A percentile compares a stretch with the other conserved stretches of the same genome.
These are phyloP conservation scores for Halocynthia aurantium DNA, from an alignment of 23 tunicate species.

Conservation along the genomic window DNA sequence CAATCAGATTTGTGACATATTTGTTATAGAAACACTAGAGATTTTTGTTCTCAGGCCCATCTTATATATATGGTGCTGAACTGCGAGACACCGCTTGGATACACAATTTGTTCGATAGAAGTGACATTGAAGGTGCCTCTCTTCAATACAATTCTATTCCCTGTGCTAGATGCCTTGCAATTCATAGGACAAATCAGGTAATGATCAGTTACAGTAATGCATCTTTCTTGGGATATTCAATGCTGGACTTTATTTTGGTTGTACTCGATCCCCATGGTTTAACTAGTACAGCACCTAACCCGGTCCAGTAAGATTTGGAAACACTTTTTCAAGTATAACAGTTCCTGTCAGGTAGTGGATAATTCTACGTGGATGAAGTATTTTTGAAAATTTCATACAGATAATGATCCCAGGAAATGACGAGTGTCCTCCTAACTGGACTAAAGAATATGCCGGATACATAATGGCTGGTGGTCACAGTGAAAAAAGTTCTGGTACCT, in stretches of 20 bases:
- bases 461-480: slow-evolving; percentile 27
- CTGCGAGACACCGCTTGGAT: slow-evolving; percentile 30
- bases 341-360: too few species aligned
- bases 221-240: not conserved
- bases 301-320: too few species aligned
- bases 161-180: slow-evolving; percentile 37
- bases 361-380: too few species aligned
- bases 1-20: not conserved
- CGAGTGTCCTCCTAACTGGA: slow-evolving; percentile 37
- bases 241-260: too few species aligned
- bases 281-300: too few species aligned
- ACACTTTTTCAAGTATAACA: too few species aligned
- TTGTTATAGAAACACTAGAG: not conserved
- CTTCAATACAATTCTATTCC: slow-evolving; percentile 35
- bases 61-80: slow-evolving; percentile 32
- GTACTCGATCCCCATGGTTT: too few species aligned
- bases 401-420: slow-evolving; percentile 50
- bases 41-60: slow-evolving; percentile 8
- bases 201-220: not conserved
- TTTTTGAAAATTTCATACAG: not conserved
- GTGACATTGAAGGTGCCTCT: slow-evolving; percentile 11
- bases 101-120: slow-evolving; percentile 28
- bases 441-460: slow-evolving; percentile 32
- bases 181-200: slow-evolving; percentile 12
- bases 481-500: slow-evolving; percentile 8